These are phyloP conservation scores for Linepithema humile DNA, from an alignment of 1,140 invertebrate species.

Conservation along the genomic window DNA sequence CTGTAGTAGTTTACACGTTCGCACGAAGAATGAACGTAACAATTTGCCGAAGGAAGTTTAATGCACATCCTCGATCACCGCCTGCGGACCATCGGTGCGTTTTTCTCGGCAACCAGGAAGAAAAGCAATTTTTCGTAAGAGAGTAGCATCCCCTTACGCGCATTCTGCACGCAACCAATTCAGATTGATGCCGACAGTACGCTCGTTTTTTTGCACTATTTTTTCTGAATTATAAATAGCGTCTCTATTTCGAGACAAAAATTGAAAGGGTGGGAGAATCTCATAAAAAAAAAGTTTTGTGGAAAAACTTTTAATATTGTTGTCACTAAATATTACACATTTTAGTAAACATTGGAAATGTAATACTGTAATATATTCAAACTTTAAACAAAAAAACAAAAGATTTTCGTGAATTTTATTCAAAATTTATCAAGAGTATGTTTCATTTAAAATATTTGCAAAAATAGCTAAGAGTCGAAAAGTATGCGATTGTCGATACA, in stretches of 20 bases:
- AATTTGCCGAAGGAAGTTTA: conserved; percentile 57
- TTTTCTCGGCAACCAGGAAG: conserved; percentile 42
- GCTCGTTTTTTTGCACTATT: conserved; percentile 7
- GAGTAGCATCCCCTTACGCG: conserved; percentile 40
- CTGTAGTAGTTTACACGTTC: conserved; percentile 52
- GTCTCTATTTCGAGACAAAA: background rate
- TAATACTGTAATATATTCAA: no score
- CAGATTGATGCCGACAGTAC: conserved; percentile 32
- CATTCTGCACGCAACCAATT: conserved; percentile 38
- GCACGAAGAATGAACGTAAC: conserved; percentile 59
- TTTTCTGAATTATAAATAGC: conserved; percentile 48
- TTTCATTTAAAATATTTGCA: no score
- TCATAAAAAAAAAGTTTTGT: background rate
- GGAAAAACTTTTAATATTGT: background rate
- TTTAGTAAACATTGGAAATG: no score
- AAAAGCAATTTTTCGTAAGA: conserved; percentile 43
- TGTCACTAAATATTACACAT: background rate
- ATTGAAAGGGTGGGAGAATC: background rate
- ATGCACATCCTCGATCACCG: conserved; percentile 25
- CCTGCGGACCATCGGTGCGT: conserved; percentile 15
- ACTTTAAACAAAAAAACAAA: no score
- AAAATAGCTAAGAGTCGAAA: no score
- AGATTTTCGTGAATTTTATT: no score
- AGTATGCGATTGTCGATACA: no score
- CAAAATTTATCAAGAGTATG: no score